A percentile compares a stretch with the other conserved stretches of the same genome.
Conservation (phyloP, 2,888 invertebrate genomes). For the Microplitis manilae region DNA sequence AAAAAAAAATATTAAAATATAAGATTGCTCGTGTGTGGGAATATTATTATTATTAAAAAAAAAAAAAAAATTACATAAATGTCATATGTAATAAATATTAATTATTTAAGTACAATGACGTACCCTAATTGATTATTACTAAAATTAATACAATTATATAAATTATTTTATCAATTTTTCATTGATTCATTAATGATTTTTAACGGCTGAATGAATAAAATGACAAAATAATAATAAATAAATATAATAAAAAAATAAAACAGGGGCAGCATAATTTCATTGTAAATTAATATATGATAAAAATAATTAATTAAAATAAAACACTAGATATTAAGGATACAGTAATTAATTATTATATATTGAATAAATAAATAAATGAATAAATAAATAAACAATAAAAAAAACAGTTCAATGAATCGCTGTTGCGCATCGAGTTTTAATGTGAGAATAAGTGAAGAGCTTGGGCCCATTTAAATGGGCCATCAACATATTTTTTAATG, state of each 20-base stretch:
- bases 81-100: slow-evolving; percentile 26
- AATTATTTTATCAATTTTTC: slow-evolving; percentile 51
- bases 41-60: slow-evolving; percentile 4
- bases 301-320: slow-evolving; percentile 40
- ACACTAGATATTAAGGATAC: slow-evolving; percentile 50
- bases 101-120: slow-evolving; percentile 10
- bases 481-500: slow-evolving; percentile 69
- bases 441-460: slow-evolving; percentile 62
- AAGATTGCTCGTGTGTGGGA: slow-evolving; percentile 3
- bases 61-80: slow-evolving; percentile 24
- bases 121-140: slow-evolving; percentile 3
- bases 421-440: slow-evolving; percentile 57
- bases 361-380: not conserved
- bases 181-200: slow-evolving; percentile 52
- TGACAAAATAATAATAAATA: slow-evolving; percentile 31
- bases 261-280: slow-evolving; percentile 47
- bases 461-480: slow-evolving; percentile 59
- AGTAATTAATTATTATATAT: slow-evolving; percentile 54
- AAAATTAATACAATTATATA: slow-evolving; percentile 12
- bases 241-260: slow-evolving; percentile 55
- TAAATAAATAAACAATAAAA: not conserved
- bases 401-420: slow-evolving; percentile 58
- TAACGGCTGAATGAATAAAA: slow-evolving; percentile 38
- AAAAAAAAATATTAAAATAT: slow-evolving; percentile 7
- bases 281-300: slow-evolving; percentile 54